Evolutionary conservation across 2,113 vertebrate species (phyloP), one percentile per base, ranked within the genome.

Genomic region (Uropsilus gracilis): DNA sequence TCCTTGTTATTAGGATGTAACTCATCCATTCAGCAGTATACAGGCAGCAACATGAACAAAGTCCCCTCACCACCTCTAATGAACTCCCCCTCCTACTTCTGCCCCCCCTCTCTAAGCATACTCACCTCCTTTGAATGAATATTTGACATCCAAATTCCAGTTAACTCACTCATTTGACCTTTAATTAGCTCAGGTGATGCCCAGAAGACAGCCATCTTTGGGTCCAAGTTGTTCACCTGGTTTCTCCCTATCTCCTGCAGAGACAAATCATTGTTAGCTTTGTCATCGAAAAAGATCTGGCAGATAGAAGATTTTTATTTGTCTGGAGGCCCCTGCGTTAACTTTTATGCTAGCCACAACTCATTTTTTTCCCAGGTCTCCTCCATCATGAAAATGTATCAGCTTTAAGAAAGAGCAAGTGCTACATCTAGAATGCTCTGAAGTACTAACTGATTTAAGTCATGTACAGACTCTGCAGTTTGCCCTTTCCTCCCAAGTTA

Each of bases 361-460:
- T 72, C 82, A 71, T 89, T 44, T 68, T 18, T 55, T 57, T 48
- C 42, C n/a, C 64, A 91, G 84, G 3, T 8, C 14, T 76, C 59
- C 50, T 90, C 86, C 44, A 20, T 89, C 68, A 34, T 50, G 30
- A 93, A 95, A 95, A 93, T 76, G 53, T 34, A 68, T 46, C 78
- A 32, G 26, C 50, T 59, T 92, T 89, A 91, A 72, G 86, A n/a
- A 88, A 50, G 72, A 85, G 44, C 53, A 89, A 84, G 86, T 42
- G 68, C 80, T 8, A 3, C 55, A 12, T 71, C 84, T 71, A 37
- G 32, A 61, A 37, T 73, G 44, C 83, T 34, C 66, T 8, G 63
- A 95, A 91, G 44, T 68, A 66, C 84, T 84, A 34, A 59, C 76
- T 91, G 96, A 94, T 93, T 89, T 68, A 91, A 93, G 55, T 32